Conservation (phyloP, 2,797 vertebrate genomes). For the Corythornis leucogaster region DNA sequence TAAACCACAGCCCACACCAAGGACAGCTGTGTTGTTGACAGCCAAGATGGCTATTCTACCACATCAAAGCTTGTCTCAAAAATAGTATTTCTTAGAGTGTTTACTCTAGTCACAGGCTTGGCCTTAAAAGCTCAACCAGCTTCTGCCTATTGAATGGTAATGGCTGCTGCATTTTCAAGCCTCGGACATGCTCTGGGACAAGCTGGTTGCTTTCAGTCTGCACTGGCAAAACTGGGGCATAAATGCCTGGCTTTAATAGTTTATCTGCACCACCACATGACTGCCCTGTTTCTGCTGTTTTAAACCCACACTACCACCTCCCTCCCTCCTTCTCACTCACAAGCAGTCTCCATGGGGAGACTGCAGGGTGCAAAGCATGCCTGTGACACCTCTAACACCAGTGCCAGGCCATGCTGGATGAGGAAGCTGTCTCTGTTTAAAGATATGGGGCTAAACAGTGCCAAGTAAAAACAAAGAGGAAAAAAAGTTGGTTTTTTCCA, state of each 20-base stretch:
- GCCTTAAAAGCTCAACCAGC: constrained; percentile 20
- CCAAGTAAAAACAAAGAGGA: neutral
- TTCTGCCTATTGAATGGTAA: constrained; percentile 14
- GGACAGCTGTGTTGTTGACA: constrained; percentile 58
- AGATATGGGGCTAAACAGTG: neutral
- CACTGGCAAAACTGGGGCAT: neutral
- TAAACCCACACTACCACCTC: neutral
- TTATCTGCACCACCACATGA: neutral
- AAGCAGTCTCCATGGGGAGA: neutral
- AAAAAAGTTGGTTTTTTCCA: neutral
- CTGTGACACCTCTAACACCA: neutral
- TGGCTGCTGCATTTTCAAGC: neutral
- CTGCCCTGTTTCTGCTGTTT: neutral
- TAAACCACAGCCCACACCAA: constrained; percentile 20
- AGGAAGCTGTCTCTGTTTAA: neutral
- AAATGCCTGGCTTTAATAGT: fast-evolving
- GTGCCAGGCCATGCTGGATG: neutral
- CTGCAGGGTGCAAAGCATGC: neutral
- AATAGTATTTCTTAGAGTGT: constrained; percentile 18
- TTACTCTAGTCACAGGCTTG: neutral
- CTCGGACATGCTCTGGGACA: neutral
- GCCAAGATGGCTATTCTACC: neutral
- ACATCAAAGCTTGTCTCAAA: constrained; percentile 7
- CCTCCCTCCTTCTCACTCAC: neutral
- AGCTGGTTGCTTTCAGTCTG: neutral